phyloP scores from a whole-genome alignment of 2,888 invertebrate species.

The Iselma pallidipennis region DNA sequence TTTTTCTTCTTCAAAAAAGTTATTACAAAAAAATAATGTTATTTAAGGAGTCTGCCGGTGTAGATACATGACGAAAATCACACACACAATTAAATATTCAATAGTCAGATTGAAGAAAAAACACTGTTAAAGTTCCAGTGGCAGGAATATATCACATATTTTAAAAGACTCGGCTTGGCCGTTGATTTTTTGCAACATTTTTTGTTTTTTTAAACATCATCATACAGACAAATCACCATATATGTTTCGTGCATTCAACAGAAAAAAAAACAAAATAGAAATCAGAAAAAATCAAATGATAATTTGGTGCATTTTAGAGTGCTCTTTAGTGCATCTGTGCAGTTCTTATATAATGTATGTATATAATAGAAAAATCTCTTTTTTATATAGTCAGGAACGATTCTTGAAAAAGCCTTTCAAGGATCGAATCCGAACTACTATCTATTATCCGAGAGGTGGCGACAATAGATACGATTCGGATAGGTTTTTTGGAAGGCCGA shows the following conservation, averaged over 20 bases:
- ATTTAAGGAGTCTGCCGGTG: constrained; percentile 47
- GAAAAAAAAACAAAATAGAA: constrained; percentile 18
- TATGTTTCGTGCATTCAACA: constrained; percentile 23
- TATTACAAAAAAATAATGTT: not conserved
- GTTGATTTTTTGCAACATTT: constrained; percentile 7
- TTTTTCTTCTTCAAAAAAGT: constrained; percentile 4
- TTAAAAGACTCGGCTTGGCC: constrained; percentile 38
- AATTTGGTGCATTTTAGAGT: constrained; percentile 35
- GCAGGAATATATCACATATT: constrained; percentile 50
- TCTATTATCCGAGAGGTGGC: not conserved
- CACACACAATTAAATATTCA: constrained; percentile 20
- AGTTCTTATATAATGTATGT: constrained; percentile 29
- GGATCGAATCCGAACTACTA: not conserved
- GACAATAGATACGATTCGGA: not conserved
- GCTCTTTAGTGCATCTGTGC: constrained; percentile 35
- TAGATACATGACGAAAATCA: constrained; percentile 34
- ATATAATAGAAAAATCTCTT: too few species aligned
- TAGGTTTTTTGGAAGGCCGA: constrained; percentile 3
- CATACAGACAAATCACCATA: too few species aligned
- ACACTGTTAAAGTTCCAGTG: constrained; percentile 40
- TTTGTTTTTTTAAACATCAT: too few species aligned
- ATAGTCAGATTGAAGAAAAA: constrained; percentile 33
- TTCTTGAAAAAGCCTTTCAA: constrained; percentile 14
- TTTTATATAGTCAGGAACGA: constrained; percentile 35
- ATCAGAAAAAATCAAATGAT: constrained; percentile 11